Conservation (phyloP, 2,888 invertebrate species). For the Pherbina coryleti region DNA sequence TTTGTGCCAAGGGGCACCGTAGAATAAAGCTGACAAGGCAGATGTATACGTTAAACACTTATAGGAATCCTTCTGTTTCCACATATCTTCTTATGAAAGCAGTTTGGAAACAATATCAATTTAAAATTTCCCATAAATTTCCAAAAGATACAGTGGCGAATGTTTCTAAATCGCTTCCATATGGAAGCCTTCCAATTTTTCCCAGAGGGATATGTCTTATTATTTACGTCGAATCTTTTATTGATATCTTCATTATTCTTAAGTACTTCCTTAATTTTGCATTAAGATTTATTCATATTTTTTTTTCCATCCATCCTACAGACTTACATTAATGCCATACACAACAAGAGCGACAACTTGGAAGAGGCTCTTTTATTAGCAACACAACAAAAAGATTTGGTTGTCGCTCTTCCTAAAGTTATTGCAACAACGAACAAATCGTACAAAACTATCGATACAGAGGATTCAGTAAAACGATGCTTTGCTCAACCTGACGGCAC, state of each 20-base stretch:
- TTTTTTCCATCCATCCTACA: slow-evolving; percentile 61
- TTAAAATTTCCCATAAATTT: too few relatives aligned
- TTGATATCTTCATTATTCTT: background rate
- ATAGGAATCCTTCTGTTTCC: too few relatives aligned
- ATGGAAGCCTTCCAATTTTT: too few relatives aligned
- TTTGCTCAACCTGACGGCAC: slow-evolving; percentile 85
- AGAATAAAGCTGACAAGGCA: too few relatives aligned
- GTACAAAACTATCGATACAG: slow-evolving; percentile 87
- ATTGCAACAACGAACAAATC: slow-evolving; percentile 82
- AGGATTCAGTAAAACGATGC: slow-evolving; percentile 83
- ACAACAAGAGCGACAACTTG: slow-evolving; percentile 76
- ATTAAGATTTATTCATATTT: background rate
- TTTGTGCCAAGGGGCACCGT: too few relatives aligned
- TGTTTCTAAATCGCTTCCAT: too few relatives aligned
- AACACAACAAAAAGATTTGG: slow-evolving; percentile 75
- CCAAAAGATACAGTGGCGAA: too few relatives aligned
- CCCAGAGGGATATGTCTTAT: too few relatives aligned
- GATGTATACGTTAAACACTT: too few relatives aligned
- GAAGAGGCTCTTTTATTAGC: slow-evolving; percentile 78
- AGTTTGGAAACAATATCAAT: too few relatives aligned
- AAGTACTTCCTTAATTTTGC: background rate
- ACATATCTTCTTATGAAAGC: too few relatives aligned
- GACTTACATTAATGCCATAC: slow-evolving; percentile 82
- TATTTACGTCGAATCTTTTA: too few relatives aligned
- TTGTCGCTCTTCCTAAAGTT: slow-evolving; percentile 73